phyloP scores from a whole-genome alignment of 2,888 invertebrate species.

The Drosophila limbata region DNA sequence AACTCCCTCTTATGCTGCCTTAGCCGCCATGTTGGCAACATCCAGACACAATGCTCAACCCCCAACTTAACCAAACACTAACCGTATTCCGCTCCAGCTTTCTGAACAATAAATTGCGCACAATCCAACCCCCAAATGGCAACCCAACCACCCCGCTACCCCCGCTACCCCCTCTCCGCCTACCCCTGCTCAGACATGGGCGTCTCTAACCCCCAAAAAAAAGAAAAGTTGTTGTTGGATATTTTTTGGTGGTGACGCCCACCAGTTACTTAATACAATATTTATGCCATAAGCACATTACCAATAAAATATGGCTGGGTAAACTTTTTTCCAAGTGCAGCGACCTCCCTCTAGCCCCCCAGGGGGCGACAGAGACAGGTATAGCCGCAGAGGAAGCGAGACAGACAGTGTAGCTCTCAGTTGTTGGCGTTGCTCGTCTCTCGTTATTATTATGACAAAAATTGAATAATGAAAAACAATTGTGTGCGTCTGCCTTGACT shows the following conservation, averaged over 20 bases:
- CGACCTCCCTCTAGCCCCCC: slow-evolving; percentile 14
- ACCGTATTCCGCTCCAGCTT: slow-evolving; percentile 42
- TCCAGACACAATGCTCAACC: slow-evolving; percentile 61
- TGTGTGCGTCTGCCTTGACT: slow-evolving; percentile 69
- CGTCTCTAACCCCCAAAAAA: slow-evolving; percentile 10
- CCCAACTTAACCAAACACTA: slow-evolving; percentile 57
- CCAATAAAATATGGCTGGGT: slow-evolving; percentile 81
- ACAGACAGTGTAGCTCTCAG: slow-evolving; percentile 30
- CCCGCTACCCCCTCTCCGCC: slow-evolving; percentile 10
- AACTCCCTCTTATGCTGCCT: slow-evolving; percentile 11
- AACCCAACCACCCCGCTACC: slow-evolving; percentile 18
- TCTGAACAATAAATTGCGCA: slow-evolving; percentile 77
- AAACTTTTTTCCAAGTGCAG: slow-evolving; percentile 60
- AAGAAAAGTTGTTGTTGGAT: slow-evolving; percentile 4
- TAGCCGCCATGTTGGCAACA: slow-evolving; percentile 68
- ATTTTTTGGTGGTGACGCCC: slow-evolving; percentile 78
- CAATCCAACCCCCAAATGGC: slow-evolving; percentile 75
- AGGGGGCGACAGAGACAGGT: slow-evolving; percentile 36
- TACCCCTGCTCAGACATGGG: slow-evolving; percentile 20
- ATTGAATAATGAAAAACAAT: slow-evolving; percentile 83
- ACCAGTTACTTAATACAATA: slow-evolving; percentile 82
- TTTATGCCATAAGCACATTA: slow-evolving; percentile 83
- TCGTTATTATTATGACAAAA: slow-evolving; percentile 72
- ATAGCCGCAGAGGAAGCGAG: slow-evolving; percentile 17
- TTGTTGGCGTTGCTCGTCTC: slow-evolving; percentile 23